Evolutionary conservation across 2,888 invertebrate species (phyloP).

Genomic region (Eulithis testata): DNA sequence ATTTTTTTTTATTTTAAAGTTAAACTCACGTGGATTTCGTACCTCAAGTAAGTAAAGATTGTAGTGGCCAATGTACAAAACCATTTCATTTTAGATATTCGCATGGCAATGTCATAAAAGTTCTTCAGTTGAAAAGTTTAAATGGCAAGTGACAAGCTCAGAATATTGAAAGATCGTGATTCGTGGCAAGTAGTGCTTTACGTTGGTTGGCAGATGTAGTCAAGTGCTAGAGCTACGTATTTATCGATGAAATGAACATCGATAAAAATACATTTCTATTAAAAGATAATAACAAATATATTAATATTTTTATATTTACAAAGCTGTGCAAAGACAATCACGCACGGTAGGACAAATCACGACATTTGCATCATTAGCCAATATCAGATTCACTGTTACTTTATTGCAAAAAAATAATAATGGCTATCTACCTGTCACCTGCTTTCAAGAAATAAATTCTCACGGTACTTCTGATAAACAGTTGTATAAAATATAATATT

Average conservation of each 20-base stretch:
- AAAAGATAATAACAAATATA: conserved; percentile 1
- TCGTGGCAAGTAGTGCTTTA: background rate
- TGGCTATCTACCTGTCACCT: conserved; percentile 43
- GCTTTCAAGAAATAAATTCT: conserved; percentile 34
- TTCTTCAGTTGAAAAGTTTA: too few species aligned
- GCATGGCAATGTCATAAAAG: too few species aligned
- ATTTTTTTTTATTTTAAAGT: too few species aligned
- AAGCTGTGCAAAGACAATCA: conserved; percentile 34
- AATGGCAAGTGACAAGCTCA: too few species aligned
- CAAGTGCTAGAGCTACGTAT: conserved; percentile 3
- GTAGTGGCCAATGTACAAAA: too few species aligned
- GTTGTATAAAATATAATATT: conserved; percentile 27
- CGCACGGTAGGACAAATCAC: conserved; percentile 34
- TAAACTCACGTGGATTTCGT: too few species aligned
- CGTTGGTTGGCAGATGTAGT: background rate
- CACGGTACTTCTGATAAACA: conserved; percentile 36
- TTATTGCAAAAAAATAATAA: conserved; percentile 47
- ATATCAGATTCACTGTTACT: conserved; percentile 30
- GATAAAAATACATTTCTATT: background rate
- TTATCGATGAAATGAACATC: conserved; percentile 13
- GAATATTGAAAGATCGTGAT: background rate
- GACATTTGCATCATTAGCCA: conserved; percentile 29
- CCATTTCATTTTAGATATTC: too few species aligned
- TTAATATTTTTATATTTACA: conserved; percentile 30
- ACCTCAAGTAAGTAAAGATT: too few species aligned